phyloP scores from a whole-genome alignment of 1,140 invertebrate genomes.

The Drosophila athabasca region DNA sequence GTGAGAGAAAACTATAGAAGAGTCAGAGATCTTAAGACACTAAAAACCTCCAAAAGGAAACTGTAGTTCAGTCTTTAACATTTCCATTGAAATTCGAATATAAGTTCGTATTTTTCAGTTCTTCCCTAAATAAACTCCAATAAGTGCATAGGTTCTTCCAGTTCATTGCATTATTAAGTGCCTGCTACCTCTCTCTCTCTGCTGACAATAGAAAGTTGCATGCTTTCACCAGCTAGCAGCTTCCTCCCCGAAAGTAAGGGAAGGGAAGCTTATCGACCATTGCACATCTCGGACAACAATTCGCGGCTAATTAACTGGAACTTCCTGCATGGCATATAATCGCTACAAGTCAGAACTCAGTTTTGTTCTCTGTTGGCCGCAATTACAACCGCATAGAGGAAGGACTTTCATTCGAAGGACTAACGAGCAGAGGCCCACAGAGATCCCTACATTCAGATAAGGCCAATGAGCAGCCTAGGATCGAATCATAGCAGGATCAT shows the following conservation, averaged over 20 bases:
- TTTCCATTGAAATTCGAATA: too few relatives aligned
- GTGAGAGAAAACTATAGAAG: neutral
- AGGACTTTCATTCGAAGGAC: conserved; percentile 75
- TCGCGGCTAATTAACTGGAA: conserved; percentile 74
- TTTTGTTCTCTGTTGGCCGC: conserved; percentile 35
- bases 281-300: conserved; percentile 64
- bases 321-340: conserved; percentile 18
- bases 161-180: neutral
- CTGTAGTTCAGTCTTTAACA: too few relatives aligned
- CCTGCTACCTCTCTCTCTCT: neutral
- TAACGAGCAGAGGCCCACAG: conserved; percentile 3
- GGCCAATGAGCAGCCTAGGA: conserved; percentile 28
- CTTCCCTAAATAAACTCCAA: too few relatives aligned
- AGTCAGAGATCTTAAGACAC: neutral
- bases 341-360: too few relatives aligned
- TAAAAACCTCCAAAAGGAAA: too few relatives aligned
- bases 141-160: neutral
- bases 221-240: conserved; percentile 10
- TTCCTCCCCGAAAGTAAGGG: neutral
- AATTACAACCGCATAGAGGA: conserved; percentile 78
- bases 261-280: conserved; percentile 54
- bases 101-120: too few relatives aligned
- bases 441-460: conserved; percentile 55
- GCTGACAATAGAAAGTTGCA: conserved; percentile 45
- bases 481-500: conserved; percentile 23